Conservation (phyloP, 30 jellyfish, hydroid and myxozoan species). For the Pseudorhiza aurosa region DNA sequence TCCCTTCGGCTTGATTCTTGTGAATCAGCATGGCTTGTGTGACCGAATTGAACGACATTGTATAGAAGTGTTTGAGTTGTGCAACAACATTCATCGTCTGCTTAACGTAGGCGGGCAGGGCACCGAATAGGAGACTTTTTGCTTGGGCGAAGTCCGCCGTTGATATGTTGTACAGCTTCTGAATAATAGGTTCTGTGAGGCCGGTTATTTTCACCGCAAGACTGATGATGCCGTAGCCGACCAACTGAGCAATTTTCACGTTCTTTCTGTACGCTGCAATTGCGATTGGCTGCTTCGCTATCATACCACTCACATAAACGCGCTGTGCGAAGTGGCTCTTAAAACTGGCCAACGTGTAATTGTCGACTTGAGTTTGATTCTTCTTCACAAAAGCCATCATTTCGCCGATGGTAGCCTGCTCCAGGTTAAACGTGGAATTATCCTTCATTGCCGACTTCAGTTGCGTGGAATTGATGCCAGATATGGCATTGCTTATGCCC, state of each 20-base stretch:
- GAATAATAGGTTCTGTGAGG: not conserved
- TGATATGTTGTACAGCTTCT: not conserved
- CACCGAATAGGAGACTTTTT: not conserved
- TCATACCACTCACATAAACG: too few species aligned
- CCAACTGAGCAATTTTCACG: not conserved
- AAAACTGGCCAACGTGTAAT: not conserved
- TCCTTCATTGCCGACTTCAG: too few species aligned
- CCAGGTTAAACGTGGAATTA: too few species aligned
- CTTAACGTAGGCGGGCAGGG: not conserved
- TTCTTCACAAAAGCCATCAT: not conserved
- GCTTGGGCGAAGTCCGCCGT: constrained; percentile 2
- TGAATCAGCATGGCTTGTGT: constrained; percentile 20
- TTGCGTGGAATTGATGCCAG: too few species aligned
- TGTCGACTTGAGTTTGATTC: not conserved
- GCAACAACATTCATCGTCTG: not conserved
- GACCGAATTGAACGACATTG: constrained; percentile 30
- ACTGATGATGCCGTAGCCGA: not conserved
- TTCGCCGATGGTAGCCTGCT: constrained; percentile 23
- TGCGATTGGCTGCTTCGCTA: constrained; percentile 22
- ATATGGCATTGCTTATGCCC: too few species aligned
- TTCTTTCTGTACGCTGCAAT: constrained; percentile 11
- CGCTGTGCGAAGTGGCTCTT: not conserved
- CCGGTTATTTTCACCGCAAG: constrained; percentile 17
- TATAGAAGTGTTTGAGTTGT: not conserved
- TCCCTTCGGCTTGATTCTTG: constrained; percentile 20